These are phyloP conservation scores for Cerastis rubricosa DNA, from an alignment of 2,888 invertebrate genomes.

Conservation along the genomic window DNA sequence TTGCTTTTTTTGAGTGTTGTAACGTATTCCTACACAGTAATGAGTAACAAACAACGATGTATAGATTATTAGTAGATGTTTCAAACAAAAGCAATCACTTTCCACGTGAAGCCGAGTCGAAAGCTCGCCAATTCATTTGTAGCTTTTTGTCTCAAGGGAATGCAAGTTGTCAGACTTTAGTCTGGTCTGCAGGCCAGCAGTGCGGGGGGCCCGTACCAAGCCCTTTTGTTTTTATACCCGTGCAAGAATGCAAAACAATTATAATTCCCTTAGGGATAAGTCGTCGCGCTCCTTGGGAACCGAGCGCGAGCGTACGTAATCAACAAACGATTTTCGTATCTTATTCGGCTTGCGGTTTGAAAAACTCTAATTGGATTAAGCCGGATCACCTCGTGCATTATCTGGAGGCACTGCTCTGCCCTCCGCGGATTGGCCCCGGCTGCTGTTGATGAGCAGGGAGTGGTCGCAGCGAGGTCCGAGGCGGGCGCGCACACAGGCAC, in stretches of 20 bases:
- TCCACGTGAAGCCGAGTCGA: constrained; percentile 71
- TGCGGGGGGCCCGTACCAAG: constrained; percentile 86
- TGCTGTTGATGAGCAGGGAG: constrained; percentile 76
- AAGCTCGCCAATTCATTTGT: constrained; percentile 84
- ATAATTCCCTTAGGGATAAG: constrained; percentile 89
- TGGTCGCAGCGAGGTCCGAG: constrained; percentile 73
- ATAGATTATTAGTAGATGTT: constrained; percentile 46
- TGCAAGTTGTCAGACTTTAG: constrained; percentile 89
- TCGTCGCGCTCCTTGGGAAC: constrained; percentile 84
- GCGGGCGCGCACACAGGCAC: constrained; percentile 81
- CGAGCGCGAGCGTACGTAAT: constrained; percentile 82
- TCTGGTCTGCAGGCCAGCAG: constrained; percentile 84
- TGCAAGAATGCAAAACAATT: constrained; percentile 91
- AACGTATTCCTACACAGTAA: constrained; percentile 2
- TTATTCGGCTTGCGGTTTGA: constrained; percentile 85
- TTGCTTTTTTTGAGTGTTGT: not conserved
- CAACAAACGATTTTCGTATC: constrained; percentile 82
- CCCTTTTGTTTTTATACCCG: constrained; percentile 90
- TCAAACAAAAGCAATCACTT: constrained; percentile 65
- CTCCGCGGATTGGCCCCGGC: constrained; percentile 65
- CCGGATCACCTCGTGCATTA: constrained; percentile 65
- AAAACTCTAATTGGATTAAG: constrained; percentile 83
- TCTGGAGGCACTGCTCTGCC: constrained; percentile 60
- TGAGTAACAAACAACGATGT: not conserved
- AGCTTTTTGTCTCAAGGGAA: constrained; percentile 88